Base-by-base conservation (phyloP, 1,140 invertebrate species). In the Neuroterus valhalla region DNA sequence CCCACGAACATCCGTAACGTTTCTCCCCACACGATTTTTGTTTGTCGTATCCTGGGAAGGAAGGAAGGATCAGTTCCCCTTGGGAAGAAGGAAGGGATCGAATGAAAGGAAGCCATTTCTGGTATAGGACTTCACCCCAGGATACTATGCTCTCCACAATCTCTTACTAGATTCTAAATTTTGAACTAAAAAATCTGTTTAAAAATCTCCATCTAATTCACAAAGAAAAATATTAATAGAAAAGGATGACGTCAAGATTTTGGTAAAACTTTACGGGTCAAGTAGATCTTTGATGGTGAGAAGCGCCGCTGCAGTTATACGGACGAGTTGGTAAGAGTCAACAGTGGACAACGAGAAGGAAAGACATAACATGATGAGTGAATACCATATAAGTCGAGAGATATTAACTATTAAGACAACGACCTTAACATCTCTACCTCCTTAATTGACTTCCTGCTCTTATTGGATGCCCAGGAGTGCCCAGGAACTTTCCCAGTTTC, bases 401-500 rank as follows among this genome's bases (percentile, higher is more conserved):
- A 46, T 46, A 69, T 69, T 48, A 62, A 62, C 14, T 62, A 80
- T 82, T 77, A 80, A 83, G 74, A 76, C 81, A 72, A 66, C 31
- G 45, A 73, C 62, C 72, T 73, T 17, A 68, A 72, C 38, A 74
- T 71, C 67, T 79, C 80, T 77, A 66, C 43, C 72, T 77, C 69
- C 52, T 38, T 77, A 67, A 44, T 67, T 31, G 50, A 66, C 76
- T 70, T 62, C 43, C 71, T 77, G 71, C 77, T 81, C 77, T 82
- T 52, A 71, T 79, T 79, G 81, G 26, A 48, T 69, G 71, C 43
- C 70, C 73, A 71, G 31, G 72, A 74, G 72, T 74, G 67, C 50
- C 69, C 69, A 44, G 48, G 74, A 78, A 81, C 81, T 85, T 84
- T 83, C 80, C 78, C 79, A 70, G 81, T 82, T 82, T 82, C 80